A percentile compares a stretch with the other conserved stretches of the same genome.
Evolutionary conservation across 2,888 invertebrate genomes (phyloP).

Genomic region (Scaptomyza parva): DNA sequence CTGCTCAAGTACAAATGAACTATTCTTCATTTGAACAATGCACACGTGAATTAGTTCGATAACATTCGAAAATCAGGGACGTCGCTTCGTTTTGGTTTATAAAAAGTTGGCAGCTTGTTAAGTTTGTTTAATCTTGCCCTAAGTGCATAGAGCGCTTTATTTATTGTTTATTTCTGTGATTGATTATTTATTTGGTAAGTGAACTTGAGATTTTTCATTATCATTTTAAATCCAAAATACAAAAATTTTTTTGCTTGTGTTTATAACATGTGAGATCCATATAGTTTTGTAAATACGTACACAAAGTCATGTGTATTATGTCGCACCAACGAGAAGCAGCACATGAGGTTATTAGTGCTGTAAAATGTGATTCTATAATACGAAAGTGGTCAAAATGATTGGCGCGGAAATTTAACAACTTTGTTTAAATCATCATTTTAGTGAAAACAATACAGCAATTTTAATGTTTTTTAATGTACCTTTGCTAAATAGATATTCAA

Average conservation of each 20-base stretch:
- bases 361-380: conserved; percentile 3
- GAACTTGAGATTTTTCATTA: not conserved
- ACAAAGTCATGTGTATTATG: conserved; percentile 18
- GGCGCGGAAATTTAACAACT: not conserved
- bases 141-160: conserved; percentile 14
- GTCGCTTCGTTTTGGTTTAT: no score
- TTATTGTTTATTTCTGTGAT: conserved; percentile 2
- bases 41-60: conserved; percentile 62
- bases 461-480: no score
- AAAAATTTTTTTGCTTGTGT: not conserved
- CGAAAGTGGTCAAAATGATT: conserved; percentile 2
- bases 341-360: conserved; percentile 34
- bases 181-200: conserved; percentile 40
- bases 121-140: conserved; percentile 16
- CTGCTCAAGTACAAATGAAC: conserved; percentile 71
- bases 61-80: not conserved
- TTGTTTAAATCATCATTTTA: not conserved
- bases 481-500: no score
- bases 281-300: conserved; percentile 32
- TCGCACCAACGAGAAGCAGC: no score
- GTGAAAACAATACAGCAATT: no score
- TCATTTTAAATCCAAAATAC: not conserved
- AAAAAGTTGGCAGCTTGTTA: not conserved
- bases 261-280: not conserved
- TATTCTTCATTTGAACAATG: conserved; percentile 65